phyloP scores from a whole-genome alignment of 2,113 vertebrate species.

The Turnix velox region DNA sequence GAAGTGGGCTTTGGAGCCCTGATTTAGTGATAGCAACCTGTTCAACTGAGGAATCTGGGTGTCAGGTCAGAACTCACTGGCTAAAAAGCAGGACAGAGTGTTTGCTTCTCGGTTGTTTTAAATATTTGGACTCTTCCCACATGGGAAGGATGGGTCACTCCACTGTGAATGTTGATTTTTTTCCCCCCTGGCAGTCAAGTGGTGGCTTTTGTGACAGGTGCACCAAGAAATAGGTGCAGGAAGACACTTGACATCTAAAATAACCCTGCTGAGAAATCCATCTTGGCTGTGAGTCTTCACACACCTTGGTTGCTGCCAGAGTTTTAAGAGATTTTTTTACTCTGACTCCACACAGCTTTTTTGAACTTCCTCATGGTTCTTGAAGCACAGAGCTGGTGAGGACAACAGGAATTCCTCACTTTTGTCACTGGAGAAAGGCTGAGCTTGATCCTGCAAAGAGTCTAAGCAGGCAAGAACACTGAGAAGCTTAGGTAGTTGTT shows the following conservation, averaged over 20 bases:
- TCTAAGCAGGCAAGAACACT: background rate
- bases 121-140: background rate
- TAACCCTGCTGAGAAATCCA: background rate
- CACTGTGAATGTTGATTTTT: background rate
- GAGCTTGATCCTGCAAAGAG: background rate
- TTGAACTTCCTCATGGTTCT: background rate
- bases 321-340: background rate
- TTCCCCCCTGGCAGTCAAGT: background rate
- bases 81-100: background rate
- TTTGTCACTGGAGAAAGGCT: background rate
- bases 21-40: background rate
- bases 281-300: background rate
- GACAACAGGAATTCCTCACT: rapidly evolving
- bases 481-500: background rate
- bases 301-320: background rate
- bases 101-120: background rate
- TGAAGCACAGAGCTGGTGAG: background rate
- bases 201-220: background rate
- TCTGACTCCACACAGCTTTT: background rate
- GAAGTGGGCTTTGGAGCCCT: background rate
- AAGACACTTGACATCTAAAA: background rate
- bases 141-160: background rate
- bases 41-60: background rate
- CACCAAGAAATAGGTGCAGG: background rate
- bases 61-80: background rate